Percentiles rank a stretch among this genome's conserved stretches.
Conservation (phyloP, 1,140 invertebrate genomes). For the Bombus ignitus region DNA sequence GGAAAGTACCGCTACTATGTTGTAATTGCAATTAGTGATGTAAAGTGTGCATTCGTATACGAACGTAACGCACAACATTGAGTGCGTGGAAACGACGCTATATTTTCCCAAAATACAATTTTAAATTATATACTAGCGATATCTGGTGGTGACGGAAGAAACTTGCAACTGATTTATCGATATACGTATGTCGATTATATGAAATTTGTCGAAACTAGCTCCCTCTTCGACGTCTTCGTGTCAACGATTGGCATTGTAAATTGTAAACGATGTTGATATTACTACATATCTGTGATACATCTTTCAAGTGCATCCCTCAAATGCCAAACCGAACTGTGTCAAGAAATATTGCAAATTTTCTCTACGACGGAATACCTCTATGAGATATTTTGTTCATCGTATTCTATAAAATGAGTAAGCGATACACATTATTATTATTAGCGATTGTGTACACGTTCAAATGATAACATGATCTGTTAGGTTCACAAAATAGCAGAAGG, state of each 20-base stretch:
- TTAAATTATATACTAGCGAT: too few relatives aligned
- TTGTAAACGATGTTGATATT: background rate
- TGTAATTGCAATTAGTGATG: background rate
- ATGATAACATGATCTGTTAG: background rate
- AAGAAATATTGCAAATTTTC: background rate
- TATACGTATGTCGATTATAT: too few relatives aligned
- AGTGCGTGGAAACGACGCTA: too few relatives aligned
- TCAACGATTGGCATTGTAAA: background rate
- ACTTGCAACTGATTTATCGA: too few relatives aligned
- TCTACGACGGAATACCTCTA: background rate
- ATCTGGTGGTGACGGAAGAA: too few relatives aligned
- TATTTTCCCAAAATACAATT: too few relatives aligned
- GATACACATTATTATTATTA: background rate
- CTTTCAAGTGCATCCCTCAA: background rate
- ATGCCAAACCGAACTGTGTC: background rate
- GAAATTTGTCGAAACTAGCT: background rate
- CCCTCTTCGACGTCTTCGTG: background rate
- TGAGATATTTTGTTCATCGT: background rate
- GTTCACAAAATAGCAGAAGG: background rate
- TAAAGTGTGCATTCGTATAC: too few relatives aligned
- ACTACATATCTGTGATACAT: background rate
- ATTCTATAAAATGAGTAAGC: constrained; percentile 16
- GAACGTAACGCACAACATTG: too few relatives aligned
- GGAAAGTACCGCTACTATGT: background rate
- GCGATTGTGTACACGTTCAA: too few relatives aligned